These are phyloP conservation scores for Muscicapa striata DNA, from an alignment of 2,797 vertebrate species.

Conservation along the genomic window DNA sequence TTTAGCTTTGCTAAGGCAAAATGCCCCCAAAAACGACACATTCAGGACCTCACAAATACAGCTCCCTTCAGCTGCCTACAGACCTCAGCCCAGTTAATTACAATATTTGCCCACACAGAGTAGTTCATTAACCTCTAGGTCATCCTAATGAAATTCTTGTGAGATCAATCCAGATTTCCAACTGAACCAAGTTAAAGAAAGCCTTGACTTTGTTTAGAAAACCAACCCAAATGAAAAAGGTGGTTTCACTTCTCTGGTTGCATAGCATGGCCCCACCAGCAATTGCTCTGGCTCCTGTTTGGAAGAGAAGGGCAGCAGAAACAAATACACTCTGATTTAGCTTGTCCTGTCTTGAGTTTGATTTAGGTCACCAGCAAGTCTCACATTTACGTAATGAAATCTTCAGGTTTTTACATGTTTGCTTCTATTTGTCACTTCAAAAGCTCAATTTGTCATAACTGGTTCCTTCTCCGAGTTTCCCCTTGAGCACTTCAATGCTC, in stretches of 20 bases:
- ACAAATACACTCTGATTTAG: neutral
- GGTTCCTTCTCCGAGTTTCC: constrained; percentile 24
- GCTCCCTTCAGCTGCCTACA: neutral
- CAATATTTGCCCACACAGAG: neutral
- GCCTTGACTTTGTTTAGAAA: neutral
- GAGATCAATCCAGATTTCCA: neutral
- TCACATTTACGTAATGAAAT: constrained; percentile 5
- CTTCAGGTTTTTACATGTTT: constrained; percentile 18
- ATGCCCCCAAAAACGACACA: neutral
- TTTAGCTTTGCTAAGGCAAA: neutral
- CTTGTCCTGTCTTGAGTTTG: neutral
- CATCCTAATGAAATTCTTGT: neutral
- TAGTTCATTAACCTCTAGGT: neutral
- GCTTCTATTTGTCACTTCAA: constrained; percentile 52
- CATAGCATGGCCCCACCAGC: neutral
- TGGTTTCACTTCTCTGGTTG: neutral
- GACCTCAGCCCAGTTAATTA: neutral
- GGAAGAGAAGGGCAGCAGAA: neutral
- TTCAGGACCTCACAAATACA: neutral
- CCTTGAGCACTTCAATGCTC: constrained; percentile 44
- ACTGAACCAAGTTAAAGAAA: neutral
- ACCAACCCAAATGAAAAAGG: neutral
- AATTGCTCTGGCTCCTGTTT: neutral
- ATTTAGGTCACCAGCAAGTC: neutral
- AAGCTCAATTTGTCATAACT: constrained; percentile 57